Base-by-base conservation (phyloP, 1,140 invertebrate genomes). In the Wiebesia pumilae region DNA sequence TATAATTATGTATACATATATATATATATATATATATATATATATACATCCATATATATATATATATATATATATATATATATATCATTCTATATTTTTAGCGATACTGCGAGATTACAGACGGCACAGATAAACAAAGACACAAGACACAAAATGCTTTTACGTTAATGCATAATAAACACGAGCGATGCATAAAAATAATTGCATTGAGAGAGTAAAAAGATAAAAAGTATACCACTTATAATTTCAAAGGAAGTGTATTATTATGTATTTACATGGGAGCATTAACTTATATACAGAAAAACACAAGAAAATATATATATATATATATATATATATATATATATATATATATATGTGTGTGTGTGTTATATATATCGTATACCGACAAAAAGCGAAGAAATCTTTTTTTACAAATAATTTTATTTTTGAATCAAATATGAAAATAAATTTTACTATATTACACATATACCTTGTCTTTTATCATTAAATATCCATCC, bases 361-460 rank as follows among this genome's bases (percentile, higher is more conserved):
- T n/a, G n/a, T n/a, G n/a, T n/a, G 14, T 58, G 21, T 47, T 89
- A 89, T 90, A 89, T 89, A 90, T 91, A 90, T 91, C 91, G 88
- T 90, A 88, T 90, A 91, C 84, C 88, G 87, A 90, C 78, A 89
- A 87, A 90, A 71, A 91, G 88, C 89, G 89, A 89, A 90, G 90
- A 91, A 92, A 90, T 91, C 91, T 93, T 93, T 94, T 93, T 94
- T 92, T 93, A 93, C 92, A 92, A 92, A 93, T 93, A 91, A 93
- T 93, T 94, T 93, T 94, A 94, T 94, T 94, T 94, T 94, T 94
- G 90, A 93, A 93, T 91, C 90, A 93, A 92, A 93, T 90, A 92
- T 89, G 87, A 91, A 92, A 92, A 93, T 91, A 92, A 93, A 93
- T 91, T 91, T 91, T 89, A 91, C 86, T 92, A 90, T 90, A 92